Evolutionary conservation across 1,140 invertebrate species (phyloP).

Genomic region (Panagrolaimus sp.): DNA sequence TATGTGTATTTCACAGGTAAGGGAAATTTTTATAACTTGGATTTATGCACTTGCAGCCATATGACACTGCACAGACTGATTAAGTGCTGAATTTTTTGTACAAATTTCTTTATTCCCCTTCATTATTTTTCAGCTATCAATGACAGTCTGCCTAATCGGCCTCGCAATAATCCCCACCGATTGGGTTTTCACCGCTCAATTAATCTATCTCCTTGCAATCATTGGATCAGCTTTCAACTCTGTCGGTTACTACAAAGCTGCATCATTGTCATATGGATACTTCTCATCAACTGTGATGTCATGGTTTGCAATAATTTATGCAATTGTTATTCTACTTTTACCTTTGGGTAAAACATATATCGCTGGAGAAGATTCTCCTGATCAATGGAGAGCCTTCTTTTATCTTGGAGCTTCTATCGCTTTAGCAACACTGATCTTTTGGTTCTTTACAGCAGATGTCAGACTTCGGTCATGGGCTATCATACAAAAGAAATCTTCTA

Average conservation of each 20-base stretch:
- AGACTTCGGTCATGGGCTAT: background rate
- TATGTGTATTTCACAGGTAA: constrained; percentile 9
- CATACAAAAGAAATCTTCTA: background rate
- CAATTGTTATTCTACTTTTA: background rate
- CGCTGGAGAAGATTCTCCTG: constrained; percentile 6
- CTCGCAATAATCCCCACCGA: background rate
- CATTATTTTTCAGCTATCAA: background rate
- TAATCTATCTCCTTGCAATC: background rate
- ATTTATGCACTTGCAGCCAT: too few species aligned
- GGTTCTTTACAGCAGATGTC: background rate
- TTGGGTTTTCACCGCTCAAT: background rate
- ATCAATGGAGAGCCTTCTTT: background rate
- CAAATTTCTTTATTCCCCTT: background rate
- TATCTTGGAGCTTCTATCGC: background rate
- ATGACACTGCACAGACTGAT: too few species aligned
- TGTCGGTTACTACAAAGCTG: background rate
- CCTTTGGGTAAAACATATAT: background rate
- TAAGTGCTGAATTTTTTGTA: too few species aligned
- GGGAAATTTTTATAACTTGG: too few species aligned
- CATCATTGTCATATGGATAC: background rate
- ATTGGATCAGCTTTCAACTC: background rate
- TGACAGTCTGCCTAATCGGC: background rate
- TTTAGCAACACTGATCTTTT: background rate
- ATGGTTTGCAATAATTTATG: constrained; percentile 5
- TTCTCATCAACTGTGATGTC: constrained; percentile 4